These are phyloP conservation scores for Hirtodrosophila alboralis DNA, from an alignment of 2,888 invertebrate genomes.

Conservation along the genomic window DNA sequence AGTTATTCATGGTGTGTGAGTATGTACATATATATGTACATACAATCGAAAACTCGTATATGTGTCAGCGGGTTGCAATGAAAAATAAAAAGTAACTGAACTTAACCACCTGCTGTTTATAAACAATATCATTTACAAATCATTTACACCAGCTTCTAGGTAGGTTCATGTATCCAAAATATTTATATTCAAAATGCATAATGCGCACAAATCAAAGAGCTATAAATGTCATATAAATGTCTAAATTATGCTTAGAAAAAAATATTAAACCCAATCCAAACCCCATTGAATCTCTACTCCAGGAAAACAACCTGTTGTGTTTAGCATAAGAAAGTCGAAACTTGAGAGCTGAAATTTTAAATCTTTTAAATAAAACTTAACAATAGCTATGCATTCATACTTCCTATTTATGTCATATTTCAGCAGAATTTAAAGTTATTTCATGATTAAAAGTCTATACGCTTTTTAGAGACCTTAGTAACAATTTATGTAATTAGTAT, in stretches of 20 bases:
- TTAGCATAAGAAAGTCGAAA: not conserved
- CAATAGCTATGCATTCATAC: no score
- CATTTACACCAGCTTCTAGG: conserved; percentile 25
- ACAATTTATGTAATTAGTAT: not conserved
- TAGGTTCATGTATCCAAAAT: not conserved
- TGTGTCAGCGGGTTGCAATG: conserved; percentile 24
- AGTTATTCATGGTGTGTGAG: no score
- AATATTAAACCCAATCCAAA: not conserved
- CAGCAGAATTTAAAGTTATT: no score
- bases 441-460: no score
- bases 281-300: not conserved
- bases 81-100: conserved; percentile 16
- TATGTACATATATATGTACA: not conserved
- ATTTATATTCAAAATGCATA: conserved; percentile 27
- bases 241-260: conserved; percentile 30
- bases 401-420: no score
- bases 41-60: not conserved
- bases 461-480: not conserved
- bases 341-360: not conserved
- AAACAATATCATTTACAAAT: conserved; percentile 38
- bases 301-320: not conserved
- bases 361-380: no score
- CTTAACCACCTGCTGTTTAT: conserved; percentile 31
- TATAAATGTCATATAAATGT: conserved; percentile 40
- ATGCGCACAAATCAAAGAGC: conserved; percentile 41